A percentile compares a stretch with the other conserved stretches of the same genome.
These are phyloP conservation scores for Punctoribates punctum DNA, from an alignment of 2,888 invertebrate genomes.

Conservation along the genomic window DNA sequence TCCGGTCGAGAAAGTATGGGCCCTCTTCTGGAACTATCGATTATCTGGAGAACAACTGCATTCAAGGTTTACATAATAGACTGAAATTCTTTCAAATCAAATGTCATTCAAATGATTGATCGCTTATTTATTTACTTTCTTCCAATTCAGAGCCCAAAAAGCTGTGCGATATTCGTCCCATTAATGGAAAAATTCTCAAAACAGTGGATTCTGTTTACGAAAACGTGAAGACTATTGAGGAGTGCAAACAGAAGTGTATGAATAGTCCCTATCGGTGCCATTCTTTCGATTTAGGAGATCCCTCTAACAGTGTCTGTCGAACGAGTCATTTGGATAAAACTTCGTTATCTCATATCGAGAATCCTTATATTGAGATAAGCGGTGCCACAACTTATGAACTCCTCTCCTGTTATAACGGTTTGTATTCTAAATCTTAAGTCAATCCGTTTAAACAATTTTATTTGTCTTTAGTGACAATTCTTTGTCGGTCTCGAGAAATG, in stretches of 20 bases:
- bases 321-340: constrained; percentile 85
- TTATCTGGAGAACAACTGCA: constrained; percentile 56
- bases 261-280: constrained; percentile 71
- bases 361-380: constrained; percentile 62
- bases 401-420: constrained; percentile 82
- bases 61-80: constrained; percentile 49
- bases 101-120: too few relatives aligned
- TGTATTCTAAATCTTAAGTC: constrained; percentile 7
- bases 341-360: constrained; percentile 66
- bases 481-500: constrained; percentile 84
- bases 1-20: constrained; percentile 44
- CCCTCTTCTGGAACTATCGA: constrained; percentile 50
- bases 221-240: constrained; percentile 78
- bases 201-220: constrained; percentile 85
- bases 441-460: neutral
- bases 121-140: neutral
- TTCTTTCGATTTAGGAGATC: constrained; percentile 89
- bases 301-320: constrained; percentile 86
- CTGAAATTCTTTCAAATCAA: neutral
- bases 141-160: constrained; percentile 70
- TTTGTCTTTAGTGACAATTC: constrained; percentile 64
- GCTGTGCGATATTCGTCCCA: constrained; percentile 81
- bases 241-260: constrained; percentile 80
- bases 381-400: constrained; percentile 88
- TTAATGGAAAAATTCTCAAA: constrained; percentile 74